phyloP scores from a whole-genome alignment of 2,888 invertebrate species.

The Stegophylla sp. region DNA sequence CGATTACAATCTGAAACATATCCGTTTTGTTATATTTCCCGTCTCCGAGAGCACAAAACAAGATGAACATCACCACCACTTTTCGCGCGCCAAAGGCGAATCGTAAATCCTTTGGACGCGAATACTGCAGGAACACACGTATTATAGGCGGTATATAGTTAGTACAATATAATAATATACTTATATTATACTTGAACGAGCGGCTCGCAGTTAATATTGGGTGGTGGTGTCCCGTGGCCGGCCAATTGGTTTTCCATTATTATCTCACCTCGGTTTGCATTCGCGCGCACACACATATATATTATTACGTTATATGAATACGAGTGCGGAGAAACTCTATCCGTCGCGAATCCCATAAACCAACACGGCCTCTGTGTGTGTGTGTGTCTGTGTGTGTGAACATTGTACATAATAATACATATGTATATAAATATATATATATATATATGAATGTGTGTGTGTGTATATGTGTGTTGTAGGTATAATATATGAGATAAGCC shows the following conservation, averaged over 20 bases:
- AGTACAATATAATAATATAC: too few species aligned
- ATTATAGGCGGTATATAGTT: too few species aligned
- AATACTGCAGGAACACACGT: too few species aligned
- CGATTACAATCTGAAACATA: slow-evolving; percentile 54
- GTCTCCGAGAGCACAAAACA: slow-evolving; percentile 14
- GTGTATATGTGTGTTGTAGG: background rate
- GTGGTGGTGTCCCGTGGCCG: slow-evolving; percentile 10
- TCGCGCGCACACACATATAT: background rate
- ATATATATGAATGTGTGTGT: background rate
- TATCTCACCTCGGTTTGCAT: slow-evolving; percentile 10
- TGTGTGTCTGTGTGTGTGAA: background rate
- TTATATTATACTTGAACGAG: background rate
- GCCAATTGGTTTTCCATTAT: slow-evolving; percentile 33
- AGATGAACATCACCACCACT: slow-evolving; percentile 6
- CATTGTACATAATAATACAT: too few species aligned
- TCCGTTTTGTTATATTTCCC: slow-evolving; percentile 49
- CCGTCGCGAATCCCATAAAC: slow-evolving; percentile 11
- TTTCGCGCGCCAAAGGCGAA: slow-evolving; percentile 9
- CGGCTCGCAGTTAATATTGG: slow-evolving; percentile 32
- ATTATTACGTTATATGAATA: background rate
- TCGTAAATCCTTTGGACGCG: slow-evolving; percentile 49
- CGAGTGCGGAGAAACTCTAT: slow-evolving; percentile 4
- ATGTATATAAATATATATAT: background rate
- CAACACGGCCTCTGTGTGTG: background rate
- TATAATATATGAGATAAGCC: too few species aligned